These are phyloP conservation scores for Barnardius zonarius DNA, from an alignment of 2,113 vertebrate genomes.

Conservation along the genomic window DNA sequence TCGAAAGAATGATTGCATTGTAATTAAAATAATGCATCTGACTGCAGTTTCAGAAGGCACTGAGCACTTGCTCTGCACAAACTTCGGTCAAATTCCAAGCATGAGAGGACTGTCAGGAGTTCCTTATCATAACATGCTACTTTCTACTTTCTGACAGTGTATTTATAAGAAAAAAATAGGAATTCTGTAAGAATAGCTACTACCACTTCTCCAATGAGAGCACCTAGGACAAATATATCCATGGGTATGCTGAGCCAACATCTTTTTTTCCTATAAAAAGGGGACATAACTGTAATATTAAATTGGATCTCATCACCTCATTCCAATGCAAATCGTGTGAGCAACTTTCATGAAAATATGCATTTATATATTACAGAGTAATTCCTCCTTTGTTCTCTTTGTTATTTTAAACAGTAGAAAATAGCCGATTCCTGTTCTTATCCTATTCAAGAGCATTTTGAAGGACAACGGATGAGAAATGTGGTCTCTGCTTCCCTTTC, in stretches of 20 bases:
- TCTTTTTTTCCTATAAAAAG: not conserved
- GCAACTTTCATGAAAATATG: not conserved
- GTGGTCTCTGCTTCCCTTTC: not conserved
- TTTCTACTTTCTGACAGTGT: not conserved
- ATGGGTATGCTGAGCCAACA: not conserved
- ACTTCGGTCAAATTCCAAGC: not conserved
- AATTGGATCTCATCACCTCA: not conserved
- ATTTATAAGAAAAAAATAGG: not conserved
- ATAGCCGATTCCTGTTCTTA: rapidly evolving
- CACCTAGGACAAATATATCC: not conserved
- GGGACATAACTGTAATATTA: rapidly evolving
- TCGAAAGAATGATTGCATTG: rapidly evolving
- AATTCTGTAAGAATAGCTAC: not conserved
- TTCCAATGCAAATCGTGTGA: rapidly evolving
- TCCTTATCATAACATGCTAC: rapidly evolving
- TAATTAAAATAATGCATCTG: rapidly evolving
- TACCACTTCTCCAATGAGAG: not conserved
- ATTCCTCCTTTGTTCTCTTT: not conserved
- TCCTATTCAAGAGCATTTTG: rapidly evolving
- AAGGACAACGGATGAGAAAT: not conserved
- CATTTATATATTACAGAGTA: rapidly evolving
- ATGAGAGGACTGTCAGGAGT: not conserved
- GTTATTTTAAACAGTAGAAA: not conserved
- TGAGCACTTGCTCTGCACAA: not conserved
- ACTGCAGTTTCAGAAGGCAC: not conserved